Evolutionary conservation across 2,888 invertebrate genomes (phyloP).

Genomic region (Leptinotarsa tumamoca): DNA sequence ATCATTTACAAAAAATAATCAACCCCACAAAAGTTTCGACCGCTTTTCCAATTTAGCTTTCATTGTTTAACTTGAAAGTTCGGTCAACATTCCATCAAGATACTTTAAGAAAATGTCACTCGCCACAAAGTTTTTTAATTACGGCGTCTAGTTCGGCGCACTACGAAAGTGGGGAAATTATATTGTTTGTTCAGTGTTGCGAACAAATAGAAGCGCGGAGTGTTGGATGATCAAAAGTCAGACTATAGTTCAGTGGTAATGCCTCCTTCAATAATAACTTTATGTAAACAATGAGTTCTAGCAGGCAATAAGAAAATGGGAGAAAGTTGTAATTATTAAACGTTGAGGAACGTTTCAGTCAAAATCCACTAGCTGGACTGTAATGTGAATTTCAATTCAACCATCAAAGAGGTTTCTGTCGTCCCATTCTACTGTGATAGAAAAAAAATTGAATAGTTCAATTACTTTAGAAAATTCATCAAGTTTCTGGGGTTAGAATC

Average conservation of each 20-base stretch:
- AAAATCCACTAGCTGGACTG: too few relatives aligned
- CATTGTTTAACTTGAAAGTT: conserved; percentile 49
- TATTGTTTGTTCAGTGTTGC: conserved; percentile 39
- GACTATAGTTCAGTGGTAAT: background rate
- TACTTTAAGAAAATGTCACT: conserved; percentile 51
- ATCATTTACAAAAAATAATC: conserved; percentile 38
- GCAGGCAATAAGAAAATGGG: background rate
- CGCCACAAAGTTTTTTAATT: conserved; percentile 52
- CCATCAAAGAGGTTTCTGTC: too few relatives aligned
- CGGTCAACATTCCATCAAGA: conserved; percentile 47
- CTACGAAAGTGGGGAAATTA: conserved; percentile 41
- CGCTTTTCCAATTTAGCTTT: conserved; percentile 47
- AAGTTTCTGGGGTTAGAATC: too few relatives aligned
- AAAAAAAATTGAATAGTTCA: too few relatives aligned
- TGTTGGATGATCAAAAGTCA: background rate
- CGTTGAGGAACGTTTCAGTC: too few relatives aligned
- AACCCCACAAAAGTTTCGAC: conserved; percentile 33
- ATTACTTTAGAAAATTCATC: too few relatives aligned
- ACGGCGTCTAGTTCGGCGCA: conserved; percentile 45
- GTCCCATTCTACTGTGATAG: too few relatives aligned
- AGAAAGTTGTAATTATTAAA: background rate
- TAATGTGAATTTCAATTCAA: too few relatives aligned
- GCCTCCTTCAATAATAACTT: background rate
- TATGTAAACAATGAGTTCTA: background rate
- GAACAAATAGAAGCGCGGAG: background rate